Evolutionary conservation across 2,797 vertebrate species (phyloP).

Genomic region (Myripristis jacobus): DNA sequence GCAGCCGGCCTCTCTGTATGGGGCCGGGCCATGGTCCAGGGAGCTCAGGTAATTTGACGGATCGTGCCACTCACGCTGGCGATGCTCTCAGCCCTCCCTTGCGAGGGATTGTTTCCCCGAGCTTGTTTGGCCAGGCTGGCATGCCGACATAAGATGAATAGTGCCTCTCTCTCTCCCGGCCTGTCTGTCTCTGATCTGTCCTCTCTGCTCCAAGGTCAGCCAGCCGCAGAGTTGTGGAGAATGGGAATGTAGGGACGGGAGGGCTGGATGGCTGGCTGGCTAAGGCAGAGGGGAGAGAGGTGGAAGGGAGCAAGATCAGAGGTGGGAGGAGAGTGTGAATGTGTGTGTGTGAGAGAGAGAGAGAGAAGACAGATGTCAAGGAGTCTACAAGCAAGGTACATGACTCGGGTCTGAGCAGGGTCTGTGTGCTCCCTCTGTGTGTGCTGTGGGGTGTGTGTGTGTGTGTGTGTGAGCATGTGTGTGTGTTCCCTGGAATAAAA

Average conservation of each 20-base stretch:
- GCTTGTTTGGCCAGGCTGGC: slow-evolving; percentile 81
- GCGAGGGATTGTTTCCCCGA: slow-evolving; percentile 79
- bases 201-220: slow-evolving; percentile 82
- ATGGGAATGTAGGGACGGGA: slow-evolving; percentile 53
- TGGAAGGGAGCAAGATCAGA: slow-evolving; percentile 27
- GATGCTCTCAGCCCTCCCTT: slow-evolving; percentile 71
- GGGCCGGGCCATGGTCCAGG: slow-evolving; percentile 70
- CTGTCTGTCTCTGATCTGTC: slow-evolving; percentile 79
- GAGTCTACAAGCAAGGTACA: slow-evolving; percentile 57
- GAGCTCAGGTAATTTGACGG: slow-evolving; percentile 81
- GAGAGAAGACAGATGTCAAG: slow-evolving; percentile 66
- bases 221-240: slow-evolving; percentile 66
- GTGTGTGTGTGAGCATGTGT: slow-evolving; percentile 26
- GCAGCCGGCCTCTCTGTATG: slow-evolving; percentile 51
- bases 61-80: slow-evolving; percentile 71
- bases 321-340: slow-evolving; percentile 23
- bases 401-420: slow-evolving; percentile 70
- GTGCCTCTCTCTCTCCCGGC: slow-evolving; percentile 56
- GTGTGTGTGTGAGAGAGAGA: not conserved
- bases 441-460: slow-evolving; percentile 53
- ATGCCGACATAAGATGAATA: slow-evolving; percentile 79
- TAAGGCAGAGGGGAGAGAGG: slow-evolving; percentile 33
- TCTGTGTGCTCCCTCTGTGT: slow-evolving; percentile 53
- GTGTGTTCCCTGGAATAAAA: slow-evolving; percentile 32
- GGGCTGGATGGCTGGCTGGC: slow-evolving; percentile 36